phyloP scores from a whole-genome alignment of 1,140 invertebrate species.

The Eulimnadia texana region DNA sequence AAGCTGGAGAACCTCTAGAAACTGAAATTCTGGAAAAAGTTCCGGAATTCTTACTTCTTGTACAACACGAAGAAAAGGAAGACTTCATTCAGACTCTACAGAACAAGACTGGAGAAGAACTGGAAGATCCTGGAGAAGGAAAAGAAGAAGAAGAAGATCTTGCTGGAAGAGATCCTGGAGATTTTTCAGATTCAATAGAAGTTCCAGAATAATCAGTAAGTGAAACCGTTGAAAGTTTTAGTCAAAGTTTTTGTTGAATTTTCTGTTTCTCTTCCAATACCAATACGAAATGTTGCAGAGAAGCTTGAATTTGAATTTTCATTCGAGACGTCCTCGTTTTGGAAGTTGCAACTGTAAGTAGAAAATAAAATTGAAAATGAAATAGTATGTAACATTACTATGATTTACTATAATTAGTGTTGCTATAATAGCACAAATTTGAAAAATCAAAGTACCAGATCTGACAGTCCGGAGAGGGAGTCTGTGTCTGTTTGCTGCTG shows the following conservation, averaged over 20 bases:
- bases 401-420: no score
- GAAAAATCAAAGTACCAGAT: slow-evolving; percentile 15
- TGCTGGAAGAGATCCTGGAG: slow-evolving; percentile 1
- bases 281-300: no score
- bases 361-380: neutral
- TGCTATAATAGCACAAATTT: no score
- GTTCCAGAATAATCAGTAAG: no score
- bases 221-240: no score
- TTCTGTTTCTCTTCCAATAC: no score
- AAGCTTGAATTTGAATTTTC: no score
- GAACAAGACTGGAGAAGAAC: neutral
- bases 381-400: no score
- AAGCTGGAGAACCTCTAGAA: neutral
- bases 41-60: neutral
- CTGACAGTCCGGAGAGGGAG: slow-evolving; percentile 14
- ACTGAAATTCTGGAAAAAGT: neutral
- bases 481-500: slow-evolving; percentile 10
- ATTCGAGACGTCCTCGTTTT: neutral
- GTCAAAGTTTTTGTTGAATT: slow-evolving; percentile 1
- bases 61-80: neutral
- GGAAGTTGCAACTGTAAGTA: neutral
- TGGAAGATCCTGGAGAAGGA: neutral
- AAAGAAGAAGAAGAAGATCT: slow-evolving; percentile 3
- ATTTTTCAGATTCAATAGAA: slow-evolving; percentile 21
- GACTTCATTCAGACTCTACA: neutral